Conservation (phyloP, 2,113 vertebrate species). For the Xiphophorus hellerii region DNA sequence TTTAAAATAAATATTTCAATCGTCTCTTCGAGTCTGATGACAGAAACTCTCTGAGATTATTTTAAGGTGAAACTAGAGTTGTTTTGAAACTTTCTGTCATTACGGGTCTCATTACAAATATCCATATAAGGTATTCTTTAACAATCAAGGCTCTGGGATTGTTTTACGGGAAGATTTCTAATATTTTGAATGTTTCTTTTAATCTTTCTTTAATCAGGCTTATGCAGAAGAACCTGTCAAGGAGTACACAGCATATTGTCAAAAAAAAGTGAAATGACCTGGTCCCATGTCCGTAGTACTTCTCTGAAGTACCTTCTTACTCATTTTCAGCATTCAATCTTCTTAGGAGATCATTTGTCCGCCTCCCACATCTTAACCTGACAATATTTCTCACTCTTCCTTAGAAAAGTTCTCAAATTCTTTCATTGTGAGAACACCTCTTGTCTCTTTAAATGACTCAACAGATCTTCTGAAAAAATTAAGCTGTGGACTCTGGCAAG, state of each 20-base stretch:
- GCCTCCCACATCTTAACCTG: no score
- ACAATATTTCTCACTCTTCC: not conserved
- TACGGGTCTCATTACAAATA: not conserved
- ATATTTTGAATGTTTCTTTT: not conserved
- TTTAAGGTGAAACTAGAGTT: constrained; percentile 9
- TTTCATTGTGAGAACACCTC: no score
- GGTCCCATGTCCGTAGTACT: not conserved
- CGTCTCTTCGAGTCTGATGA: constrained; percentile 18
- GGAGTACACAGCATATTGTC: no score
- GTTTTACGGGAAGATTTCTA: not conserved
- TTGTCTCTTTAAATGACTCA: not conserved
- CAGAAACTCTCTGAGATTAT: not conserved
- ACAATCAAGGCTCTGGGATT: not conserved
- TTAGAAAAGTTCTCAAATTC: not conserved
- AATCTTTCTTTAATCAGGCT: not conserved
- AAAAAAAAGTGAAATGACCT: not conserved
- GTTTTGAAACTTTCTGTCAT: not conserved
- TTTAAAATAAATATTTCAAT: constrained; percentile 10
- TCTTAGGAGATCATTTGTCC: not conserved
- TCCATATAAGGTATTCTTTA: constrained; percentile 1
- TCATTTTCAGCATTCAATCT: not conserved
- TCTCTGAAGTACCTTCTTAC: not conserved
- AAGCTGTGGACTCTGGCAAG: not conserved
- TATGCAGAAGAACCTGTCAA: not conserved
- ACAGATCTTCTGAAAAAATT: not conserved